Evolutionary conservation across 2,888 invertebrate species (phyloP).

Genomic region (Lasioglossum calceatum): DNA sequence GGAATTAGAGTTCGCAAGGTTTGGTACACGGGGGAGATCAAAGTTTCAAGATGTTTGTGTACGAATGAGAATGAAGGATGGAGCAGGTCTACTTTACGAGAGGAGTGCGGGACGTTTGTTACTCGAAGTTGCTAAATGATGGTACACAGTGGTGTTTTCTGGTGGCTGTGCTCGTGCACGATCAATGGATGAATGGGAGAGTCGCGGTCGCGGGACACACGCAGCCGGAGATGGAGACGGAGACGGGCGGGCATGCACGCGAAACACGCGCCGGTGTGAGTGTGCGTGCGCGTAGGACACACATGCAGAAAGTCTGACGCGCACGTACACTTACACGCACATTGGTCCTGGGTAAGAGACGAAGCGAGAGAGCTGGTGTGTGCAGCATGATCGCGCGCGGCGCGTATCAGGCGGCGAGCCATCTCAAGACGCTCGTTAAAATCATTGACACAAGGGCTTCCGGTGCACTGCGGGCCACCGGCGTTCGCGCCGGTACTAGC

Average conservation of each 20-base stretch:
- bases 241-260: conserved; percentile 19
- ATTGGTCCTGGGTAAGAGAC: conserved; percentile 17
- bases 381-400: conserved; percentile 16
- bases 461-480: background rate
- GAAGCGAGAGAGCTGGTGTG: background rate
- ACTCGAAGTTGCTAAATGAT: background rate
- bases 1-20: background rate
- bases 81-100: background rate
- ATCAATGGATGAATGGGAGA: conserved; percentile 83
- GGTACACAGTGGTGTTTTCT: background rate
- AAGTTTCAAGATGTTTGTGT: background rate
- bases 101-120: background rate
- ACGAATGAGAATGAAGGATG: background rate
- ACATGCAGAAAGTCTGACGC: background rate
- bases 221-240: conserved; percentile 41
- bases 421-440: conserved; percentile 28
- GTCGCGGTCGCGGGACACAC: conserved; percentile 64
- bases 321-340: conserved; percentile 17
- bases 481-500: background rate
- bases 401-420: conserved; percentile 40
- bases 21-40: background rate
- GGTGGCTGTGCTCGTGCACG: conserved; percentile 72
- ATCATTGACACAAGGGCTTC: conserved; percentile 30
- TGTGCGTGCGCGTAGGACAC: conserved; percentile 19
- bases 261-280: background rate